Percentiles rank a stretch among this genome's conserved stretches.
Conservation (phyloP, 2,113 vertebrate species). For the Sporophila hypoxantha region DNA sequence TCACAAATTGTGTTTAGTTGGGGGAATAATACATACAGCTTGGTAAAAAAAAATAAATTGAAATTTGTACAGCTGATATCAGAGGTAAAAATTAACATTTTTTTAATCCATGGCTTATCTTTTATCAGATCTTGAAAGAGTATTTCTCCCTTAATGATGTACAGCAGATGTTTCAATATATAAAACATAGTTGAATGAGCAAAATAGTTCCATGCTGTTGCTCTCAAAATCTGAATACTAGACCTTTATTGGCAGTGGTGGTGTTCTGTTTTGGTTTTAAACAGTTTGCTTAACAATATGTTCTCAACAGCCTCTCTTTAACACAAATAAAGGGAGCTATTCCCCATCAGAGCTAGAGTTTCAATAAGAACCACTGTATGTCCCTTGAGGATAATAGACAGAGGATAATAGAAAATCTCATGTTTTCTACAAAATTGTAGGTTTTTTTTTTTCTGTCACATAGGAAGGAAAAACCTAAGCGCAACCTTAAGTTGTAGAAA, state of each 20-base stretch:
- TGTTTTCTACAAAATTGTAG: constrained; percentile 35
- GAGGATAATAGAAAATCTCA: not conserved
- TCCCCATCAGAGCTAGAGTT: constrained; percentile 51
- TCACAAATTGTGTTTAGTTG: not conserved
- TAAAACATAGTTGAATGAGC: not conserved
- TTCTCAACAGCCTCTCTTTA: not conserved
- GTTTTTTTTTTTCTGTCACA: not conserved
- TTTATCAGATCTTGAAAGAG: not conserved
- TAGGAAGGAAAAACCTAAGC: constrained; percentile 37
- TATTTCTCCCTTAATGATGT: not conserved
- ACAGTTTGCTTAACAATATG: constrained; percentile 24
- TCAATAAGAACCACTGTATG: constrained; percentile 30
- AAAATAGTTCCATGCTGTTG: not conserved
- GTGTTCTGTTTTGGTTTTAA: not conserved
- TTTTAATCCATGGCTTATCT: not conserved
- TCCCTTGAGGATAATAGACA: not conserved
- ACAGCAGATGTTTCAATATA: not conserved
- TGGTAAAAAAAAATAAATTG: not conserved
- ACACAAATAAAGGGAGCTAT: constrained; percentile 38
- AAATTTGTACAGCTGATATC: not conserved
- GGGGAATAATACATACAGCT: not conserved
- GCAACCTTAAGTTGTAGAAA: constrained; percentile 47
- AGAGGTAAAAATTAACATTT: not conserved
- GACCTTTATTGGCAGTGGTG: not conserved
- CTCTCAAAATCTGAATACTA: not conserved